phyloP scores from a whole-genome alignment of 2,888 invertebrate genomes.

The Stenodema calcarata region DNA sequence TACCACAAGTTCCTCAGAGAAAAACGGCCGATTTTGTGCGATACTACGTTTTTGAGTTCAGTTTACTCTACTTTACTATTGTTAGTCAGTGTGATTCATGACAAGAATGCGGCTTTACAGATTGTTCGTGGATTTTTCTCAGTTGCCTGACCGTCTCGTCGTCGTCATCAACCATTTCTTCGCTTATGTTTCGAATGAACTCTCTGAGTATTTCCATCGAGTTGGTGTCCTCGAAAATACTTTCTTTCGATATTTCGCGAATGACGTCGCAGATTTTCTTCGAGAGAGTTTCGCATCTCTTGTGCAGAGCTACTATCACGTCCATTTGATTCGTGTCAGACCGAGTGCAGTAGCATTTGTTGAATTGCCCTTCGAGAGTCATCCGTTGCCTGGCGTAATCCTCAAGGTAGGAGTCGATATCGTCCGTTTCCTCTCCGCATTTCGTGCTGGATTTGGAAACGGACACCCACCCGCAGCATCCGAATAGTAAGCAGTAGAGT shows the following conservation, averaged over 20 bases:
- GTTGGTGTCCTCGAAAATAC: background rate
- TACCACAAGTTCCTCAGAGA: too few species aligned
- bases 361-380: background rate
- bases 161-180: constrained; percentile 25
- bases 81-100: background rate
- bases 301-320: background rate
- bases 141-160: background rate
- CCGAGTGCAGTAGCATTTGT: constrained; percentile 2
- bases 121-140: background rate
- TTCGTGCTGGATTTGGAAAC: background rate
- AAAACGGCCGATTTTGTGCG: too few species aligned
- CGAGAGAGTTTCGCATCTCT: constrained; percentile 6
- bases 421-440: background rate
- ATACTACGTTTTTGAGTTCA: background rate
- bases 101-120: background rate
- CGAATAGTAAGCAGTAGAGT: constrained; percentile 17
- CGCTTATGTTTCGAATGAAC: constrained; percentile 6
- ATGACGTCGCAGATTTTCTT: constrained; percentile 29
- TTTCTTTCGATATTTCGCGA: constrained; percentile 20
- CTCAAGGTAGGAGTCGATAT: background rate
- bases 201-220: constrained; percentile 14
- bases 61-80: background rate
- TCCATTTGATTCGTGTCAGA: constrained; percentile 23
- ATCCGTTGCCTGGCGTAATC: background rate
- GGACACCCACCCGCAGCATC: constrained; percentile 14